A percentile compares a stretch with the other conserved stretches of the same genome.
phyloP scores from a whole-genome alignment of 2,888 invertebrate species.

The Priocnemis perturbator region DNA sequence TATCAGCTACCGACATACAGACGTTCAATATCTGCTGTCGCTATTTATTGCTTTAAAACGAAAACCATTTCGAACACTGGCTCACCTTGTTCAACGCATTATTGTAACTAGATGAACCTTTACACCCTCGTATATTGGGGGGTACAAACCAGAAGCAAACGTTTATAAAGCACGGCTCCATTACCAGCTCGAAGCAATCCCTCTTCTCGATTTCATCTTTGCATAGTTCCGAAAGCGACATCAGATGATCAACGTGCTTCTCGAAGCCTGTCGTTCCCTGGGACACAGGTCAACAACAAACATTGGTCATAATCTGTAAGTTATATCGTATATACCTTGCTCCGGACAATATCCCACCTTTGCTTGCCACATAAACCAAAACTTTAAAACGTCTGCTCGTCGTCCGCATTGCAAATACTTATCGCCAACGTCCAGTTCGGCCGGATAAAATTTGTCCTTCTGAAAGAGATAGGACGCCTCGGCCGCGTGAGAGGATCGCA shows the following conservation, averaged over 20 bases:
- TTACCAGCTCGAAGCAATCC: conserved; percentile 74
- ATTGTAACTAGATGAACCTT: conserved; percentile 65
- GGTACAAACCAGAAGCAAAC: conserved; percentile 86
- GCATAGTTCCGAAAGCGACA: conserved; percentile 76
- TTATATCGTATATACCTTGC: too few relatives aligned
- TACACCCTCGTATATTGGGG: conserved; percentile 70
- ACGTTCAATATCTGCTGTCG: not conserved
- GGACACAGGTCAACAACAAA: too few relatives aligned
- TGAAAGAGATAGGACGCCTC: conserved; percentile 78
- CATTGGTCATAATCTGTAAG: too few relatives aligned
- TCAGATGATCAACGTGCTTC: conserved; percentile 76
- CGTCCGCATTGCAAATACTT: conserved; percentile 84
- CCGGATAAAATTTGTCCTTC: conserved; percentile 78
- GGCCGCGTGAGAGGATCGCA: conserved; percentile 75
- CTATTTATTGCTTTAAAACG: not conserved
- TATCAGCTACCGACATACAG: not conserved
- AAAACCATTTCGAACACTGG: not conserved
- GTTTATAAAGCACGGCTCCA: conserved; percentile 80
- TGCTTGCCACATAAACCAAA: conserved; percentile 85
- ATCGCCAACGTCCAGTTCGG: conserved; percentile 77
- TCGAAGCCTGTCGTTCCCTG: conserved; percentile 77
- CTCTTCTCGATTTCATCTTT: conserved; percentile 72
- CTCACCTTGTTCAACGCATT: conserved; percentile 74
- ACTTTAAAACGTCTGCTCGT: conserved; percentile 83
- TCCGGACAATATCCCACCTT: conserved; percentile 74